A percentile compares a stretch with the other conserved stretches of the same genome.
Evolutionary conservation across 2,113 vertebrate genomes (phyloP).

Genomic region (Microtus ochrogaster): DNA sequence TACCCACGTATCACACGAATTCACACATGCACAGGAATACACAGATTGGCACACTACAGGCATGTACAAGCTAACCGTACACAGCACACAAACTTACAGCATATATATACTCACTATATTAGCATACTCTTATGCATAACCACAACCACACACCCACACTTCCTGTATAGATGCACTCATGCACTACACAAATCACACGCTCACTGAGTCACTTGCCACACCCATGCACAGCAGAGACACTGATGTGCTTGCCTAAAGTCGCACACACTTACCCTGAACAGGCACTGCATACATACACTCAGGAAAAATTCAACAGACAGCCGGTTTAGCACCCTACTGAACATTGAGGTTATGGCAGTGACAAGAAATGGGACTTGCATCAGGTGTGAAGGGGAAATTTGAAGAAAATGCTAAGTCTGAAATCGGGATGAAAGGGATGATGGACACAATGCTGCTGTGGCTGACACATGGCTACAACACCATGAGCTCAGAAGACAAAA

Average conservation of each 20-base stretch:
- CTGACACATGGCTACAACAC: background rate
- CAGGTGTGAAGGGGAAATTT: background rate
- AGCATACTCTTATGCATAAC: background rate
- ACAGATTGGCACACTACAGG: background rate
- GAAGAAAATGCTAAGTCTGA: background rate
- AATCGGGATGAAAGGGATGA: background rate
- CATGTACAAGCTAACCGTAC: accelerated
- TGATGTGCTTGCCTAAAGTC: background rate
- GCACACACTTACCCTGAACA: background rate
- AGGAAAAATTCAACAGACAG: background rate
- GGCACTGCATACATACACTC: background rate
- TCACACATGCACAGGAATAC: background rate
- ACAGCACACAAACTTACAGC: background rate
- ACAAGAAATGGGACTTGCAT: background rate
- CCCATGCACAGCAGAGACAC: background rate
- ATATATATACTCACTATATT: background rate
- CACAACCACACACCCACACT: background rate
- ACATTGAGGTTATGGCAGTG: background rate
- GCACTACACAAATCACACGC: background rate
- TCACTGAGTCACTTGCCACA: background rate
- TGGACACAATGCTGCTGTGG: no score
- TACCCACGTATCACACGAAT: background rate
- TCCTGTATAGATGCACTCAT: background rate
- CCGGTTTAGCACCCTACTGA: background rate
- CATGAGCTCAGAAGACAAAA: background rate